Evolutionary conservation across 2,888 invertebrate genomes (phyloP), one percentile per base, ranked within the genome.

Genomic region (Eurytoma adleriae): DNA sequence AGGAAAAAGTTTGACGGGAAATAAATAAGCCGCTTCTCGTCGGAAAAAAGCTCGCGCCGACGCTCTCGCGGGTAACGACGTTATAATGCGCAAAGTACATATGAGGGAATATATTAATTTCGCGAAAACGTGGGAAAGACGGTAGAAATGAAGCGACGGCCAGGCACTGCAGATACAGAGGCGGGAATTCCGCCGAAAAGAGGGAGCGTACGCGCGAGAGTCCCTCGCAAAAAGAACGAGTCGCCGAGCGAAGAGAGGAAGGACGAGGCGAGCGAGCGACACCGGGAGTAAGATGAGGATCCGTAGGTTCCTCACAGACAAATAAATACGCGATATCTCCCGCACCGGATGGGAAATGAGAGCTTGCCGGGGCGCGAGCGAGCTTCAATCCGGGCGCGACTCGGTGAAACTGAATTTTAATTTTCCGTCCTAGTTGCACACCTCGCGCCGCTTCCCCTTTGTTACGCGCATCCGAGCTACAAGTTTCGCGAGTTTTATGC

Each of bases 61-160:
- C 62, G 30, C 3, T 71, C 72, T 64, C 61, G 56, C 88, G 88
- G 89, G 89, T 87, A 88, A 89, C 88, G 89, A 69, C 71, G 90
- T 89, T 89, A 90, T 90, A 90, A 90, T 90, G 89, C 89, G 89
- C 90, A 90, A 90, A 90, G 89, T 90, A 90, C 40, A 40, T 89
- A 90, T 89, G 89, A 90, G 90, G 84, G 89, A 89, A 89, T 89
- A 90, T 90, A 90, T 90, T 90, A 90, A 90, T 90, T 90, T 90
- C 88, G 87, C 87, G 89, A 89, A 88, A 90, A 89, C 87, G 89
- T 87, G 50, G 18, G 52, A 77, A 80, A 83, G 76, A 81, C 54
- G 80, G 78, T 59, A 66, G 81, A 67, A 78, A 78, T 78, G 62
- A 68, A 72, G 75, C 74, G 62, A 61, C 77, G 73, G 62, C 27